Conservation (phyloP, 2,797 vertebrate genomes). For the Brotula barbata region DNA sequence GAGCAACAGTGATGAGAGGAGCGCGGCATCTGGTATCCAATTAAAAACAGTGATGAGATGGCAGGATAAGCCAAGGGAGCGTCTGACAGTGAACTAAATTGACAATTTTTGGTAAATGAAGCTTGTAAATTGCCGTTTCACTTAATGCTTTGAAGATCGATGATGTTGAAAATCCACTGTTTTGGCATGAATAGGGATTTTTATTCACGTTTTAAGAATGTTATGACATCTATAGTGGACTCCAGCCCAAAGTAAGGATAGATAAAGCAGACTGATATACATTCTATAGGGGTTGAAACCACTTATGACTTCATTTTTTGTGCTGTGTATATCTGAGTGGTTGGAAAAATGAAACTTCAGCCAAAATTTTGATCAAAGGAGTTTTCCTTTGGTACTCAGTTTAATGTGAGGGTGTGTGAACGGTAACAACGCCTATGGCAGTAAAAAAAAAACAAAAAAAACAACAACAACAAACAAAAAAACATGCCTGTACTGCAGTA, state of each 20-base stretch:
- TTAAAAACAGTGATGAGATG: not conserved
- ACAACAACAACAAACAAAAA: slow-evolving; percentile 5
- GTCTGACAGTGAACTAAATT: too few species aligned
- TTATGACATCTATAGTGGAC: not conserved
- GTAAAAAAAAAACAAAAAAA: slow-evolving; percentile 26
- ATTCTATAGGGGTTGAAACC: not conserved
- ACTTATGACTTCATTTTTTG: slow-evolving; percentile 4
- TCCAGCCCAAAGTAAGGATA: not conserved
- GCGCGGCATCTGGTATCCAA: too few species aligned
- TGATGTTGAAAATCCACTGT: not conserved
- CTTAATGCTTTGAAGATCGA: too few species aligned
- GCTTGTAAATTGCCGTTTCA: too few species aligned
- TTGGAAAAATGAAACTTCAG: slow-evolving; percentile 12
- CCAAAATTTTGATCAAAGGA: slow-evolving; percentile 9
- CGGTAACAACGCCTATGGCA: not conserved
- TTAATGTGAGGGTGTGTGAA: slow-evolving; percentile 7
- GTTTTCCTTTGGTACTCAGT: not conserved
- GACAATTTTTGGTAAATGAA: too few species aligned
- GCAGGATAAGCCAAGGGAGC: not conserved
- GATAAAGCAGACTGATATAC: not conserved
- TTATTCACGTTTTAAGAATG: not conserved
- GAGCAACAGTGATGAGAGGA: not conserved
- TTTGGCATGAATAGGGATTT: not conserved
- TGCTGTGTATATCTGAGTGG: slow-evolving; percentile 3
- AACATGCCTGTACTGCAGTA: slow-evolving; percentile 32